phyloP scores from a whole-genome alignment of 2,888 invertebrate species.

The Lycaena phlaeas region DNA sequence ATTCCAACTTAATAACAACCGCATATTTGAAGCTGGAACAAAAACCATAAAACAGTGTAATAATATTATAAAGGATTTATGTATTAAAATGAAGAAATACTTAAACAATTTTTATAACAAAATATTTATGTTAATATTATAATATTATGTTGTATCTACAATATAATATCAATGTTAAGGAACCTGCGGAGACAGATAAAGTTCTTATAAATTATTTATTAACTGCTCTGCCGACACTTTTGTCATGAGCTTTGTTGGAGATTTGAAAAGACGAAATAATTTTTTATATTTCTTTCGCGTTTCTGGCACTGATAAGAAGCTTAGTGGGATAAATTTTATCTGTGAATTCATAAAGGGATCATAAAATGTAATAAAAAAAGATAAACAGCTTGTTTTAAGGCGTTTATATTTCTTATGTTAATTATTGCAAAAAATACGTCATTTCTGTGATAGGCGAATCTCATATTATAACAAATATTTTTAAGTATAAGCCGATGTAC shows the following conservation, averaged over 20 bases:
- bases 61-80: too few relatives aligned
- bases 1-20: too few relatives aligned
- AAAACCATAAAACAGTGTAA: too few relatives aligned
- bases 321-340: constrained; percentile 4
- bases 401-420: neutral
- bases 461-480: too few relatives aligned
- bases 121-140: neutral
- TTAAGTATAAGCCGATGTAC: too few relatives aligned
- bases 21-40: too few relatives aligned
- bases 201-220: constrained; percentile 49
- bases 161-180: constrained; percentile 31
- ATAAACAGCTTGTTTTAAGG: neutral
- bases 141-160: too few relatives aligned
- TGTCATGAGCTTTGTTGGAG: constrained; percentile 23
- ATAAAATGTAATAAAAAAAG: constrained; percentile 5
- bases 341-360: neutral
- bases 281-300: constrained; percentile 6
- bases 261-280: constrained; percentile 15
- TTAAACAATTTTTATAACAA: too few relatives aligned
- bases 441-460: too few relatives aligned
- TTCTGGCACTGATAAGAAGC: constrained; percentile 1
- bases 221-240: constrained; percentile 28
- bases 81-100: too few relatives aligned
- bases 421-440: too few relatives aligned
- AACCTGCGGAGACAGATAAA: constrained; percentile 27